Percentiles rank a stretch among this genome's conserved stretches.
Evolutionary conservation across 2,113 vertebrate species (phyloP).

Genomic region (Dasypus novemcinctus): DNA sequence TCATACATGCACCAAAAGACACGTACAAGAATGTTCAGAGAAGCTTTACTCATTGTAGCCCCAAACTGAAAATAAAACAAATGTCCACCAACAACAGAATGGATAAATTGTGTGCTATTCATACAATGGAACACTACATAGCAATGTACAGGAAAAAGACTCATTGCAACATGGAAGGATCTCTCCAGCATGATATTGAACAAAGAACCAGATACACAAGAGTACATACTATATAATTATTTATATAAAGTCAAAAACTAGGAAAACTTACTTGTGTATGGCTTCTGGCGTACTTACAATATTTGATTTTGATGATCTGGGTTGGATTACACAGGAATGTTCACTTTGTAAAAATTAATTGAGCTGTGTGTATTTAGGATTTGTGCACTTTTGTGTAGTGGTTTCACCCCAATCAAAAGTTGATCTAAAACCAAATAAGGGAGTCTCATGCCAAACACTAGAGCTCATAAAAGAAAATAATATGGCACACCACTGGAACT

Average conservation of each 20-base stretch:
- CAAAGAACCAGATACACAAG: background rate
- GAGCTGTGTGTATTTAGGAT: background rate
- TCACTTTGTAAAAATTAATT: background rate
- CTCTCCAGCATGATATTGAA: background rate
- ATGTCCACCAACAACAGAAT: background rate
- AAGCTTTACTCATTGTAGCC: background rate
- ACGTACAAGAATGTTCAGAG: background rate
- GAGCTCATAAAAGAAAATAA: background rate
- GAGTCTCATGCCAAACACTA: background rate
- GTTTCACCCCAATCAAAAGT: background rate
- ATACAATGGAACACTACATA: background rate
- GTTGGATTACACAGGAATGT: background rate
- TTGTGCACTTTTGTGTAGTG: background rate
- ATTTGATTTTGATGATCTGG: background rate
- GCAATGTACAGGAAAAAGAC: background rate
- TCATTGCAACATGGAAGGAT: background rate
- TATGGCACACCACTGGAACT: background rate
- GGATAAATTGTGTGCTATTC: background rate
- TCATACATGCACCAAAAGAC: background rate
- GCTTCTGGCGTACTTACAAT: background rate
- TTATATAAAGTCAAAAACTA: background rate
- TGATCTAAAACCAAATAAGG: background rate
- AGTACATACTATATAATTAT: background rate
- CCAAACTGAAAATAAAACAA: background rate
- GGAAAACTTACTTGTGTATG: background rate